These are phyloP conservation scores for Triplophysa yarkandensis DNA, from an alignment of 2,797 vertebrate species.

Conservation along the genomic window DNA sequence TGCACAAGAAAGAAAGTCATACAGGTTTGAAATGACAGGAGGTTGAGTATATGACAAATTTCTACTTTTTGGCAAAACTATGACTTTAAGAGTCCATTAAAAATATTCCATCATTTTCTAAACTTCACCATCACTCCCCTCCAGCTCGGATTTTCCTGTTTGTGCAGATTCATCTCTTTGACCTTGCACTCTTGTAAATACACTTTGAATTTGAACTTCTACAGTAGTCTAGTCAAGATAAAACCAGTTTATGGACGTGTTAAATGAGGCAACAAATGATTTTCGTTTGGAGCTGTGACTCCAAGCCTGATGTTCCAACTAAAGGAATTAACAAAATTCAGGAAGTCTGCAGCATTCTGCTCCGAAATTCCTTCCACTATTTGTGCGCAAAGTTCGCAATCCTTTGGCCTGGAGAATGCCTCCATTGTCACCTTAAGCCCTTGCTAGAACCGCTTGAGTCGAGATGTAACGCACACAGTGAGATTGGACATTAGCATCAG, in stretches of 20 bases:
- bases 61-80: too few species aligned
- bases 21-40: too few species aligned
- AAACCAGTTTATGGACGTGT: neutral
- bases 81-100: constrained; percentile 49
- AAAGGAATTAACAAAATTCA: constrained; percentile 56
- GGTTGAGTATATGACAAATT: too few species aligned
- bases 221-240: neutral
- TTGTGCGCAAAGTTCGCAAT: constrained; percentile 68
- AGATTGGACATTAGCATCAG: constrained; percentile 67
- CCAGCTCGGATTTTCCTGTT: constrained; percentile 4
- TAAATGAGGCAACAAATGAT: neutral
- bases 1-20: too few species aligned
- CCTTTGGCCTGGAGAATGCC: constrained; percentile 52
- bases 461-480: constrained; percentile 13
- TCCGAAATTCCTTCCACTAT: constrained; percentile 72
- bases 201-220: neutral
- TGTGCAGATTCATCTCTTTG: constrained; percentile 14
- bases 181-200: constrained; percentile 7
- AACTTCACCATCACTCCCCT: constrained; percentile 14
- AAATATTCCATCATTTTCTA: constrained; percentile 50
- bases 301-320: constrained; percentile 4
- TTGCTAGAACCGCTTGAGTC: constrained; percentile 25
- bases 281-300: constrained; percentile 15
- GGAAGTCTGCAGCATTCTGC: constrained; percentile 67
- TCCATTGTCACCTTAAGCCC: constrained; percentile 46